Evolutionary conservation across 2,797 vertebrate genomes (phyloP), one percentile per base, ranked within the genome.

Genomic region (Microctenopoma steveboyesi): DNA sequence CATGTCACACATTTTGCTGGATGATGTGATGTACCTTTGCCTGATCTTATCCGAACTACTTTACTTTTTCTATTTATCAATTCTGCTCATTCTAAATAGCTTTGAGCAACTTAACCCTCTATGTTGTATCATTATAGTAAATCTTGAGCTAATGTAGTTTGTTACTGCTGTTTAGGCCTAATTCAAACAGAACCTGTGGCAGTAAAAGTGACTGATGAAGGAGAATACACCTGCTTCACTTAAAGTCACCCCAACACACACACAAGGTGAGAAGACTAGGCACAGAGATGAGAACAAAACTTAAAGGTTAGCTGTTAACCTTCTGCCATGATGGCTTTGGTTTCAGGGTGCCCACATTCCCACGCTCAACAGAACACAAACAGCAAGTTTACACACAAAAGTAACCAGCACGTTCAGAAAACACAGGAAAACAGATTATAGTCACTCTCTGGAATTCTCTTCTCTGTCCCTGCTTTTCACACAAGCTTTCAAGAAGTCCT

Each of bases 401-500:
- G 27, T 59, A 56, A 54, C 11, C 5, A 10, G 14, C 13, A 46
- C 14, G 35, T 40, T 63, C 8, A 6, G n/a, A 69, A 66, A 43
- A 46, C 1, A n/a, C 59, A 37, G n/a, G 35, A 64, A 11, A 18
- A 74, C 33, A 35, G 33, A 56, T 37, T 4, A 56, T 35, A 18
- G 7, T 4, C 62, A 57, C 43, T 27, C 3, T 10, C 8, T 59
- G 27, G 14, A 61, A 61, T 18, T 30, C 35, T 71, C 18, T 37
- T 43, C 57, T 58, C 14, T 56, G 62, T 30, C 37, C 7, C 50
- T 39, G 60, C 33, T 35, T 0, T 84, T 73, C 73, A 71, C 53
- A 48, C 45, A 58, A 52, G 72, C 74, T 80, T 59, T 83, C 43
- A 82, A 70, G 51, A 56, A 55, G 40, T 69, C 65, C 59, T 78